phyloP scores from a whole-genome alignment of 2,113 vertebrate species.

The Sander lucioperca region DNA sequence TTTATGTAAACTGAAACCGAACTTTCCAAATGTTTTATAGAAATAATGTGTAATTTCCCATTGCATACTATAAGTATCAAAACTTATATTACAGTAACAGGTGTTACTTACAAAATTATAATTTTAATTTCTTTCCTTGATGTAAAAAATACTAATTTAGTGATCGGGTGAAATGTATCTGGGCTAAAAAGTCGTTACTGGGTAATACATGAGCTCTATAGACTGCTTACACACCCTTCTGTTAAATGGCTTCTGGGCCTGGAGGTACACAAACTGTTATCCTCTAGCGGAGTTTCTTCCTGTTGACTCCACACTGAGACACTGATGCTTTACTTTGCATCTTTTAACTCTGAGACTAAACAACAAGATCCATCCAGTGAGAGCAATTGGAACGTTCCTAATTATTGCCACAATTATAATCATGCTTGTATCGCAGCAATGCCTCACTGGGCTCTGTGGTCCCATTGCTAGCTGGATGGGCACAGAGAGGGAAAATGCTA shows the following conservation, averaged over 20 bases:
- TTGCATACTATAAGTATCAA: neutral
- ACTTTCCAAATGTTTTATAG: neutral
- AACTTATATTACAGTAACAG: neutral
- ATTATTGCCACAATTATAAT: conserved; percentile 83
- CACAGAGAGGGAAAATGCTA: conserved; percentile 64
- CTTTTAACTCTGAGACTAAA: conserved; percentile 71
- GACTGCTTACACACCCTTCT: neutral
- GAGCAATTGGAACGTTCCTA: conserved; percentile 71
- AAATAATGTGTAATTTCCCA: neutral
- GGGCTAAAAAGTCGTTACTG: neutral
- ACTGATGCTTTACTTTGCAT: conserved; percentile 70
- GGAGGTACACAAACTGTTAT: neutral
- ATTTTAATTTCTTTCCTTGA: neutral
- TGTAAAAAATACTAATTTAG: neutral
- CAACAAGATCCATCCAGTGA: conserved; percentile 64
- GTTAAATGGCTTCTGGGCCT: neutral
- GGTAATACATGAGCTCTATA: neutral
- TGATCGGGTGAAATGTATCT: neutral
- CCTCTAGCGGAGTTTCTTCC: neutral
- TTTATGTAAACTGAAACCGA: neutral
- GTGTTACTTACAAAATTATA: no score
- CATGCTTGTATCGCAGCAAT: conserved; percentile 60
- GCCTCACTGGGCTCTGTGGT: conserved; percentile 57
- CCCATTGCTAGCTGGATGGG: conserved; percentile 60
- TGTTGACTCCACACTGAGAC: conserved; percentile 46